Base-by-base conservation (phyloP, 2,113 vertebrate genomes). In the Burhinus bistriatus region DNA sequence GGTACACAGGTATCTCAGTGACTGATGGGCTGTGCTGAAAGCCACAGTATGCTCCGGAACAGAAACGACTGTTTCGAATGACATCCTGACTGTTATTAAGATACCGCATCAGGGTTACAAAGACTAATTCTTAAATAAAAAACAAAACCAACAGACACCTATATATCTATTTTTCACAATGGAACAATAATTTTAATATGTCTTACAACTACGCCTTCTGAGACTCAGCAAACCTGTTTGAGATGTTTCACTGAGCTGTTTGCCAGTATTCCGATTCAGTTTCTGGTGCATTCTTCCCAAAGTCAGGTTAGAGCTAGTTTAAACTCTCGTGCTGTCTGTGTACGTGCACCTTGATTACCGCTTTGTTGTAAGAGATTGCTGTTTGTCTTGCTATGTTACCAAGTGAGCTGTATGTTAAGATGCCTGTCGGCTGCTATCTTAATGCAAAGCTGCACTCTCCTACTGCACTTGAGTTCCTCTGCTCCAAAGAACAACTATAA, bases 1-100 rank as follows among this genome's bases (percentile, higher is more conserved):
- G 26, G 54, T 16, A 6, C 22, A 0, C n/a, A 1, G 66, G 64
- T 15, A 21, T 58, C 80, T 11, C 40, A 0, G 73, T 51, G 78
- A 4, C 70, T 7, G 65, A 9, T 1, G 12, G 91, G 71, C 96
- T 23, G 69, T 38, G 87, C 90, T 36, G 38, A 58, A 38, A 40
- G 49, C 62, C 66, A 1, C 49, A 2, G 55, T 0, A 2, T 2
- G 76, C 23, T 38, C 88, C 96, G 20, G 8, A 66, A 16, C 83
- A 71, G 15, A 58, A 15, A 51, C 2, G 77, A 97, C 97, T 96
- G 96, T 95, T 95, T 55, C 92, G 62, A 54, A 12, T 6, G 84
- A 94, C 97, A 42, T 94, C 87, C 96, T 55, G 97, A 98, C 97
- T 98, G 97, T 98, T 98, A 98, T 11, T 26, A 51, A 82, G 87